Evolutionary conservation across 30 jellyfish, hydroid and myxozoan species (phyloP).

Genomic region (Morbakka virulenta): DNA sequence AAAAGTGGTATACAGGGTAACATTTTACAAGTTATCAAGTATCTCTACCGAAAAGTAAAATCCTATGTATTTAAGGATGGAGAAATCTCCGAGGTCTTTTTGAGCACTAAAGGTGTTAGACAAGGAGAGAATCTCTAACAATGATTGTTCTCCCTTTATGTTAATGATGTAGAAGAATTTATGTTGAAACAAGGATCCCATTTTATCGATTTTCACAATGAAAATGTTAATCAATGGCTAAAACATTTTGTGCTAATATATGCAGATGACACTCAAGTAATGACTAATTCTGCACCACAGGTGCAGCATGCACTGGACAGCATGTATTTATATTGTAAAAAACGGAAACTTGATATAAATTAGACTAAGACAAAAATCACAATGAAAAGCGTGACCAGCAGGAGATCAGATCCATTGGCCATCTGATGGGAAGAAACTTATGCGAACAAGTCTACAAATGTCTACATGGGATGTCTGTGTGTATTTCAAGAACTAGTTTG

Average conservation of each 20-base stretch:
- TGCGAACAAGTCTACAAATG: too few species aligned
- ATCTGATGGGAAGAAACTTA: too few species aligned
- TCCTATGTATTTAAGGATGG: background rate
- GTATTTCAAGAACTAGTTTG: too few species aligned
- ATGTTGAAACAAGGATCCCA: too few species aligned
- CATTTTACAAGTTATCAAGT: background rate
- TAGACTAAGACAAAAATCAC: too few species aligned
- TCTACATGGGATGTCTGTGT: too few species aligned
- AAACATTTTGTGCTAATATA: background rate
- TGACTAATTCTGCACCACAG: background rate
- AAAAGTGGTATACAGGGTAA: conserved; percentile 4
- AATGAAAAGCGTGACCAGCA: too few species aligned
- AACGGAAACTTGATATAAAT: background rate
- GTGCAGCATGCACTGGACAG: too few species aligned
- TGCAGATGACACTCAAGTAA: background rate
- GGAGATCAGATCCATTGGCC: too few species aligned
- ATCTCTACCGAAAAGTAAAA: background rate
- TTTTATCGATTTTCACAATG: too few species aligned
- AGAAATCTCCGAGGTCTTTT: background rate
- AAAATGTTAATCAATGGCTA: background rate
- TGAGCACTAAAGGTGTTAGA: conserved; percentile 1
- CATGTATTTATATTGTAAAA: too few species aligned
- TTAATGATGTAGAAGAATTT: conserved; percentile 6
- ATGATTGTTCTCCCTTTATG: background rate
- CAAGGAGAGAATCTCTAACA: conserved; percentile 28